A percentile compares a stretch with the other conserved stretches of the same genome.
Evolutionary conservation across 2,888 invertebrate species (phyloP).

Genomic region (Drosophila macrospina): DNA sequence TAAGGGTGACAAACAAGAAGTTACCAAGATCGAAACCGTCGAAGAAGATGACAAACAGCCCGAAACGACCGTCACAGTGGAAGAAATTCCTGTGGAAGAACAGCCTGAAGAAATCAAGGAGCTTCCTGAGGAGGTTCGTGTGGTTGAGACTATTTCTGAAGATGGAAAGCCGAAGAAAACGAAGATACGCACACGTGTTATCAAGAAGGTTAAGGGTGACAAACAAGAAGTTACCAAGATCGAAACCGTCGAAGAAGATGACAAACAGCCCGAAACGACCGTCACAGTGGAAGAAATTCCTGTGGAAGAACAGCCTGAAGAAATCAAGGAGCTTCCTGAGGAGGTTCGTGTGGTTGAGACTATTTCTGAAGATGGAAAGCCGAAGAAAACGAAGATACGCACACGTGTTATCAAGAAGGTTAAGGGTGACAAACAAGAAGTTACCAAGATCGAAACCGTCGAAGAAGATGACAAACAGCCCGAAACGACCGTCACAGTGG

Average conservation of each 20-base stretch:
- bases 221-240: constrained; percentile 57
- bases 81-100: constrained; percentile 41
- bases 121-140: constrained; percentile 47
- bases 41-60: constrained; percentile 54
- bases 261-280: constrained; percentile 35
- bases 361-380: constrained; percentile 30
- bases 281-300: constrained; percentile 32
- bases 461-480: constrained; percentile 44
- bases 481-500: constrained; percentile 46
- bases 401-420: constrained; percentile 46
- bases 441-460: constrained; percentile 45
- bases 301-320: constrained; percentile 23
- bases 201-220: constrained; percentile 53
- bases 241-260: constrained; percentile 44
- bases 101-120: constrained; percentile 34
- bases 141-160: constrained; percentile 42
- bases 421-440: constrained; percentile 47
- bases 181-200: constrained; percentile 53
- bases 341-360: constrained; percentile 34
- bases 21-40: constrained; percentile 53
- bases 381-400: constrained; percentile 41
- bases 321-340: constrained; percentile 36
- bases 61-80: constrained; percentile 46
- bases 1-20: constrained; percentile 51
- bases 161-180: constrained; percentile 47